phyloP scores from a whole-genome alignment of 2,797 vertebrate species.

The Schizopygopsis malacanthus region DNA sequence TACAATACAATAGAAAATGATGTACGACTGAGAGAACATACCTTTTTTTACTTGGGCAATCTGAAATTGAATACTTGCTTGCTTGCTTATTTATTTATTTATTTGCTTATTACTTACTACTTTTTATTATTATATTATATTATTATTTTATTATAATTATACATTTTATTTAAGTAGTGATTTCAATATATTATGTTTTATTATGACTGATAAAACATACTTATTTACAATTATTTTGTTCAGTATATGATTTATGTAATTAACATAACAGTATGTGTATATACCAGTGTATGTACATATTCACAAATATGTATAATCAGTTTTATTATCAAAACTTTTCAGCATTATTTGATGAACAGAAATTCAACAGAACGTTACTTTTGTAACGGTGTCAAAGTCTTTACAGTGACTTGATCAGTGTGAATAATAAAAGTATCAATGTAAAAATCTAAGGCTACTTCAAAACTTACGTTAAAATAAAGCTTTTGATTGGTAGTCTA shows the following conservation, averaged over 20 bases:
- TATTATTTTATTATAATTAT: background rate
- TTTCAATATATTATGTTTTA: background rate
- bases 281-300: background rate
- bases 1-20: background rate
- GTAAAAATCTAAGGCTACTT: background rate
- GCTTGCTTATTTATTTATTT: background rate
- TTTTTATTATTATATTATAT: background rate
- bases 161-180: too few relatives aligned
- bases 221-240: background rate
- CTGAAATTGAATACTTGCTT: background rate
- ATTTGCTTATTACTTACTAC: background rate
- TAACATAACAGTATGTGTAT: background rate
- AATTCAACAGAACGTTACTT: background rate
- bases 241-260: background rate
- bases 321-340: background rate
- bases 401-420: background rate
- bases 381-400: background rate
- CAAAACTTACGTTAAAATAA: background rate
- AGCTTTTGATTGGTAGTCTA: background rate
- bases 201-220: background rate
- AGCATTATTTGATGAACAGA: background rate
- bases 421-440: background rate
- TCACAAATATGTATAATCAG: too few relatives aligned
- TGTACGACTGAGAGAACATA: background rate
- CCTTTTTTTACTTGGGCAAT: background rate